phyloP scores from a whole-genome alignment of 1,140 invertebrate species.

The Acyrthosiphon pisum region DNA sequence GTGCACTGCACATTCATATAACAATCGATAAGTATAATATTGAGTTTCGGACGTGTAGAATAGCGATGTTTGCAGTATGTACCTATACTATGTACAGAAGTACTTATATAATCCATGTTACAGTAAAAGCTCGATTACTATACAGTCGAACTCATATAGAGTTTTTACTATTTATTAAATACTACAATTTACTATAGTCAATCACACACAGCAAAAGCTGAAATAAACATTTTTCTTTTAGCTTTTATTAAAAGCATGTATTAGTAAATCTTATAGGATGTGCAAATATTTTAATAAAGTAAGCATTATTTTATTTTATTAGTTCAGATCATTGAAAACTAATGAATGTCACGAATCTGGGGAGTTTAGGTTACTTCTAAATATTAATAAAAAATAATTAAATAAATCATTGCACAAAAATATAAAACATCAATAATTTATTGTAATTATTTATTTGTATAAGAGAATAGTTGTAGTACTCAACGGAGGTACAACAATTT shows the following conservation, averaged over 20 bases:
- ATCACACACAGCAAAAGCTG: not conserved
- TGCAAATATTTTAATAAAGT: not conserved
- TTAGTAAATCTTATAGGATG: not conserved
- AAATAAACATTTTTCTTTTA: not conserved
- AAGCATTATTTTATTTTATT: too few relatives aligned
- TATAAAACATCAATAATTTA: too few relatives aligned
- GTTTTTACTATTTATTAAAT: not conserved
- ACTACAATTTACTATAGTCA: not conserved
- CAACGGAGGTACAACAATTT: too few relatives aligned
- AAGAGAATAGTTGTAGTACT: too few relatives aligned
- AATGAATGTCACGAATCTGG: too few relatives aligned
- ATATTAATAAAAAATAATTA: too few relatives aligned
- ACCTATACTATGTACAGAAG: not conserved
- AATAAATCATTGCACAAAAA: too few relatives aligned
- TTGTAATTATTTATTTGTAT: too few relatives aligned
- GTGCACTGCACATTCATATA: not conserved
- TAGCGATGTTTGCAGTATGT: not conserved
- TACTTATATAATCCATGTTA: not conserved
- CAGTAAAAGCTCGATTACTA: not conserved
- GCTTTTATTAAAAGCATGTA: not conserved
- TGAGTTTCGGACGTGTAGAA: not conserved
- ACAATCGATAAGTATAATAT: constrained; percentile 6
- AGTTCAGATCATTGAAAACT: too few relatives aligned
- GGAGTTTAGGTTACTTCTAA: not conserved
- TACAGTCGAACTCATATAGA: too few relatives aligned